Base-by-base conservation (phyloP, 2,113 vertebrate genomes). In the Hiodon tergisus region DNA sequence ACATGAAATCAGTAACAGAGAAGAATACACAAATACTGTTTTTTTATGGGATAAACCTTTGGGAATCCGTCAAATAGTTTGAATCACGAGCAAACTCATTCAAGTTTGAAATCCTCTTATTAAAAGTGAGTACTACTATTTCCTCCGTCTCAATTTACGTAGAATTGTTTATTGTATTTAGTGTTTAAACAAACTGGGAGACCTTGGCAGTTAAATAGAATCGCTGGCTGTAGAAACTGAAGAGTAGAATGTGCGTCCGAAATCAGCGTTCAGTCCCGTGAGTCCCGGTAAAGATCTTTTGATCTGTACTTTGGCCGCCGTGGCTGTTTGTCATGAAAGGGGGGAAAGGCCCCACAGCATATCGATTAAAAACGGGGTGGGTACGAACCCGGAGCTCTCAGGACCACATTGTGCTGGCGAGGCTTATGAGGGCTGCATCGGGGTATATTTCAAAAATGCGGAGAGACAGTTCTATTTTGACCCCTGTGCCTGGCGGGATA, bases 401-500 rank as follows among this genome's bases (percentile, higher is more conserved):
- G 87, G 83, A 47, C 77, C 0, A 78, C 83, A 83, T 88, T 89
- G 85, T 88, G 78, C 65, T 73, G 5, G 31, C 5, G 0, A 70
- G 31, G 77, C 79, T 86, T 80, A 71, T 72, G 81, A 80, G 84
- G 85, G 47, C 79, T 83, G 84, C 79, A 77, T 63, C 85, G 87
- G 88, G 86, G 83, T 86, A 85, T 88, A 87, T 88, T 88, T 90
- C 88, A 88, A 88, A 31, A 89, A 91, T 90, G 79, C 80, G 86
- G 88, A 91, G 90, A 88, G 90, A 92, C 88, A 91, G 89, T 81
- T 88, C 60, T 77, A 83, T 88, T 89, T 87, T 82, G 86, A 78
- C 81, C 87, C 79, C 78, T 82, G 90, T n/a, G 73, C 83, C 87
- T 89, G 78, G 84, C 83, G 84, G 88, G 86, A 87, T 88, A 89